Evolutionary conservation across 2,888 invertebrate genomes (phyloP), one percentile per base, ranked within the genome.

Genomic region (Microctonus aethiopoides): DNA sequence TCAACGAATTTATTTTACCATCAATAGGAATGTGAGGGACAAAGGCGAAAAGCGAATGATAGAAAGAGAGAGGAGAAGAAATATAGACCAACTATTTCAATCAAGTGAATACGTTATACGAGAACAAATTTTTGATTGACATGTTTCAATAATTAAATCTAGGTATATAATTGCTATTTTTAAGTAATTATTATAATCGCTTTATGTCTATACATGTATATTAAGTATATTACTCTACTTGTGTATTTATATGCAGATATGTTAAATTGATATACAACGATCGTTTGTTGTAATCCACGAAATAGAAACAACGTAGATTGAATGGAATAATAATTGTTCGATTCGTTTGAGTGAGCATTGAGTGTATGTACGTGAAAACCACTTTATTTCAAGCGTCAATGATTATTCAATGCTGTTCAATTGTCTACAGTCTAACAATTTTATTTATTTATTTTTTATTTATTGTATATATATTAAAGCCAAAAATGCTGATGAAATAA

Each of bases 81-180:
- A 59, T 66, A 52, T 39, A 34, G 36, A 29, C 26, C 16, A 62
- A 52, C 56, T 57, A 66, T 66, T 66, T 57, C 59, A 66, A 57
- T 66, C 34, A 57, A 59, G 57, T 39, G 26, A n/a, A n/a, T n/a
- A n/a, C n/a, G n/a, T 83, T 81, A 83, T 82, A 82, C 77, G 79
- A 74, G 78, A 79, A 79, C 79, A 80, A 78, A 79, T 78, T 54
- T 75, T 29, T 73, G 70, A 72, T 73, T 70, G 72, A 70, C 59
- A 68, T 75, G 72, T 74, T 5, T 24, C n/a, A 46, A 32, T 62
- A 32, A 46, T 24, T 6, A 2, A 3, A 36, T 16, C 7, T 10
- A 36, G 24, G 46, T 41, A 34, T 11, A 20, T 24, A 51, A 36
- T 36, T 36, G 7, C 2, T n/a, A n/a, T n/a, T n/a, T n/a, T n/a